Conservation (phyloP, 2,888 invertebrate genomes). For the Geotrupes spiniger region DNA sequence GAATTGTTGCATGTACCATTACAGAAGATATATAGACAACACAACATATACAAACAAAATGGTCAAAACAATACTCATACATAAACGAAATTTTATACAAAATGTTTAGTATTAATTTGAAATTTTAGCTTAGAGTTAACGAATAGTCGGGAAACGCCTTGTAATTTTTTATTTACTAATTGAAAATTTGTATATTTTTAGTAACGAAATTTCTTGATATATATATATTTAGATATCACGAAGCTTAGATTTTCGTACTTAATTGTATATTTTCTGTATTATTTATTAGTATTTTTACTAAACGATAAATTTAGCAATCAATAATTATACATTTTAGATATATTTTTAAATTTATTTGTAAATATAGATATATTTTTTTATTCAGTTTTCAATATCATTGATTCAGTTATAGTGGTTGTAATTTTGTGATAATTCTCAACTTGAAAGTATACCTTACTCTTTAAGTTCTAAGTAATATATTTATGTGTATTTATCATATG, state of each 20-base stretch:
- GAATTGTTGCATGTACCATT: conserved; percentile 86
- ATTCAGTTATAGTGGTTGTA: neutral
- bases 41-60: conserved; percentile 44
- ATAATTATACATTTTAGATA: conserved; percentile 1
- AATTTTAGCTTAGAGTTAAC: conserved; percentile 16
- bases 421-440: conserved; percentile 4
- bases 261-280: conserved; percentile 11
- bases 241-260: conserved; percentile 16
- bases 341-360: conserved; percentile 1
- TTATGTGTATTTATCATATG: conserved; percentile 7
- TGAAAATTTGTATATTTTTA: conserved; percentile 23
- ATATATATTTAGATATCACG: conserved; percentile 17
- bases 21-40: conserved; percentile 68
- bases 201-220: conserved; percentile 19
- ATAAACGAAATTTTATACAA: conserved; percentile 12
- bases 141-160: conserved; percentile 20
- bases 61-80: conserved; percentile 28
- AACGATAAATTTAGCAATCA: neutral
- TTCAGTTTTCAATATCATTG: neutral
- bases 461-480: conserved; percentile 3
- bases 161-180: conserved; percentile 16
- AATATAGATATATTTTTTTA: conserved; percentile 5
- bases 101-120: conserved; percentile 10
- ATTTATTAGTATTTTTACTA: conserved; percentile 6
- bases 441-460: neutral